Percentiles rank a stretch among this genome's conserved stretches.
Conservation (phyloP, 2,888 invertebrate genomes). For the Lutraria lutraria region DNA sequence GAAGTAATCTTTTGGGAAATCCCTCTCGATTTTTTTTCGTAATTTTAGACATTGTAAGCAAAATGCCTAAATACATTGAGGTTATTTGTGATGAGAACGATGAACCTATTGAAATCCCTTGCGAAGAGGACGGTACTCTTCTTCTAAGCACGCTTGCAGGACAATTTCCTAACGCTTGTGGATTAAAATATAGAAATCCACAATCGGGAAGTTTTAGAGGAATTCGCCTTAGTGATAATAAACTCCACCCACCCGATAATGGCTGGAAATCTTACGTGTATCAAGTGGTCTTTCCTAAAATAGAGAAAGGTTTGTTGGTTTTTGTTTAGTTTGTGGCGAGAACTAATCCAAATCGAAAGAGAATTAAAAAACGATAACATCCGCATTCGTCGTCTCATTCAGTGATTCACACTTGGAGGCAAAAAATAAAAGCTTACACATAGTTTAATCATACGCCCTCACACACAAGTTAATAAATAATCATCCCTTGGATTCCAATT, state of each 20-base stretch:
- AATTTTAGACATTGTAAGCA: constrained; percentile 27
- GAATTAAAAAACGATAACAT: no score
- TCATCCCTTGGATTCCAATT: no score
- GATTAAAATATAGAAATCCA: constrained; percentile 97
- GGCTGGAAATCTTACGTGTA: constrained; percentile 92
- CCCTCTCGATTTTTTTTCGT: constrained; percentile 27
- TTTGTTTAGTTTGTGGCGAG: not conserved
- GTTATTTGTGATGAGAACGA: constrained; percentile 95
- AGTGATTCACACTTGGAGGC: no score
- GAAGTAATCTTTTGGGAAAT: constrained; percentile 60
- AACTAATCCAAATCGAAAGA: no score
- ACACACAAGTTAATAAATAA: no score
- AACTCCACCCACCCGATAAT: constrained; percentile 96
- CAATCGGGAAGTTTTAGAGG: constrained; percentile 88
- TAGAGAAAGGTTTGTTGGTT: constrained; percentile 63
- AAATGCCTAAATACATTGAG: constrained; percentile 90
- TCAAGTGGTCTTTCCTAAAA: constrained; percentile 90
- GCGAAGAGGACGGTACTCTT: constrained; percentile 96
- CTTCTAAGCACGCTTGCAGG: constrained; percentile 97
- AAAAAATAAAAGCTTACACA: no score
- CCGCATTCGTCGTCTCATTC: no score
- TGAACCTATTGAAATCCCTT: constrained; percentile 98
- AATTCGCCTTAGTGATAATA: constrained; percentile 94
- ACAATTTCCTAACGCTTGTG: constrained; percentile 98
- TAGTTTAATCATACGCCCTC: no score